Base-by-base conservation (phyloP, 2,888 invertebrate genomes). In the Latrodectus hesperus region DNA sequence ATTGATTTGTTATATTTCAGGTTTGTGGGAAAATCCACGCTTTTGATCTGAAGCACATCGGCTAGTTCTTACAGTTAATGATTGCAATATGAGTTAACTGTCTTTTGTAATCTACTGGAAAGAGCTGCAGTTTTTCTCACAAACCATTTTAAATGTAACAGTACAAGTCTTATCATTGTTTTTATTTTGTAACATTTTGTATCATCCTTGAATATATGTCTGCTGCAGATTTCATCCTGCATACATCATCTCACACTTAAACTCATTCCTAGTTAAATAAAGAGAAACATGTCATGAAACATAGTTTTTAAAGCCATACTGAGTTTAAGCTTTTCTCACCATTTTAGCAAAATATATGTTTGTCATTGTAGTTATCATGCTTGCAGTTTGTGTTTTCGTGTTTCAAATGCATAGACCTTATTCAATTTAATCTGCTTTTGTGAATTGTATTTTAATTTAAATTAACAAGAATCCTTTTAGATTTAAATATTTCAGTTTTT, bases 151-250 rank as follows among this genome's bases (percentile, higher is more conserved):
- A 73, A 71, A 84, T 76, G 72, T 84, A 78, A 72, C 72, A 78
- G 84, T 84, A 84, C 84, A 84, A 84, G 84, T 82, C 82, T 82
- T 82, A 82, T 75, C 82, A 82, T 82, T 75, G 74, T 77, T 84
- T 76, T 78, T 78, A 78, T 84, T 84, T 77, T 84, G 70, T 78
- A 64, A 67, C 77, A 78, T 84, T 84, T 60, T 60, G 60, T 60
- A 53, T 84, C 84, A 84, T 84, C 74, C 82, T 75, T 75, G 67
- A 55, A 84, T 83, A 72, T 77, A 49, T 78, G 78, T 84, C 53
- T 84, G 84, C 77, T 77, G 67, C 64, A 78, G 78, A 26, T 38
- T 12, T 38, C 81, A 22, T 77, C 51, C 38, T 16, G 55, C 16
- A 60, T 78, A 65, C 55, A 65, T 72, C 52, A 72, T 73, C 71